Base-by-base conservation (phyloP, 2,797 vertebrate species). In the Harpagifer antarcticus region DNA sequence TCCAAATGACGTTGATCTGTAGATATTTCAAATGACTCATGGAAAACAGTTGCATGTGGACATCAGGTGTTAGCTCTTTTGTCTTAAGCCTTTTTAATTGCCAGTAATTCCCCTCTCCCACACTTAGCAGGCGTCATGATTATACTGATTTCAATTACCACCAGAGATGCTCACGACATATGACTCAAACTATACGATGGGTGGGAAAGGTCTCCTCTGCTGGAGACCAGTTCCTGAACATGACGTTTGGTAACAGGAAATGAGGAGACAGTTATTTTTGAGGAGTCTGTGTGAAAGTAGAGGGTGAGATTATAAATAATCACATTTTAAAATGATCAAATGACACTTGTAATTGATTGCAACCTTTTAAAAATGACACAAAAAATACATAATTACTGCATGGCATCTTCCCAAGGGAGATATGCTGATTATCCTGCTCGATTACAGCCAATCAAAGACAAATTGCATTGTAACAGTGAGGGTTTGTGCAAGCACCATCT, bases 381-480 rank as follows among this genome's bases (percentile, higher is more conserved):
- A 83, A 86, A 69, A 76, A 87, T 68, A 74, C 71, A 68, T 85
- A 90, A 92, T 92, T 84, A 72, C 45, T 16, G 49, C 74, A 47
- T 75, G 65, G 70, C 85, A 60, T 84, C 73, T 49, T 74, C 78
- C 67, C 69, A 33, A 5, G 17, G 43, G 62, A 66, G 72, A 54
- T 2, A 12, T n/a, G 60, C 23, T 78, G 68, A 89, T 89, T 86
- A 88, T 82, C 62, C 61, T 37, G 82, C 88, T 79, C 72, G 37
- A 91, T 90, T 90, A 87, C 77, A 90, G 86, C 84, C 86, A 92
- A 91, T 92, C 89, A 91, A 65, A 58, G 53, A 72, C 69, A 82
- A 72, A 86, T 77, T 84, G 81, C 89, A 82, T 86, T 79, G 87
- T 86, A 68, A 78, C 33, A 1, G 53, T n/a, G 72, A 72, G 59